These are phyloP conservation scores for Eristalis tenax DNA, from an alignment of 2,888 invertebrate species.

Conservation along the genomic window DNA sequence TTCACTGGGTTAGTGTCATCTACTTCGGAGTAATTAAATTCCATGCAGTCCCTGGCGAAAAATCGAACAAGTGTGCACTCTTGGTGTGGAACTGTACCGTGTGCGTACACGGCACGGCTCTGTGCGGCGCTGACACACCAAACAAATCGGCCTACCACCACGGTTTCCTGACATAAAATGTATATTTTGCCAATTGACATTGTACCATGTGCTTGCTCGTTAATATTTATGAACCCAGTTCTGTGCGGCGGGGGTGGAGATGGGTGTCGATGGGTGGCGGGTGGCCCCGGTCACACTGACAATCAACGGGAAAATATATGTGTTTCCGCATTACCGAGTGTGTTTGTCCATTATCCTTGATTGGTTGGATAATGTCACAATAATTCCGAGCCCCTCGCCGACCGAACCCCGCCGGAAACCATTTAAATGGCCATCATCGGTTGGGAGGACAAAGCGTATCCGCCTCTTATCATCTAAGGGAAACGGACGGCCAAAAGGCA, in stretches of 20 bases:
- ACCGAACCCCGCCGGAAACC: constrained; percentile 37
- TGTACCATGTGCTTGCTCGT: constrained; percentile 60
- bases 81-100: background rate
- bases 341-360: constrained; percentile 69
- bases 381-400: constrained; percentile 44
- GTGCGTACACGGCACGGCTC: constrained; percentile 13
- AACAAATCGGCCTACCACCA: constrained; percentile 36
- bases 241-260: background rate
- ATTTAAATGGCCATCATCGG: constrained; percentile 64
- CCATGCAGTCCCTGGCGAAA: constrained; percentile 54
- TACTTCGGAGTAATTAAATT: constrained; percentile 59
- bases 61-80: constrained; percentile 33
- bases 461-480: constrained; percentile 22
- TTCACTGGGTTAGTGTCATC: background rate
- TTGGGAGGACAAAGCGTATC: constrained; percentile 36
- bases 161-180: constrained; percentile 42
- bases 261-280: background rate
- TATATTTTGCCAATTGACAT: constrained; percentile 67
- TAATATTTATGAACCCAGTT: constrained; percentile 67
- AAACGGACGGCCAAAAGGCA: background rate
- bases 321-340: constrained; percentile 67
- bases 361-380: constrained; percentile 69
- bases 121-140: constrained; percentile 2
- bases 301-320: constrained; percentile 54
- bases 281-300: constrained; percentile 19